Evolutionary conservation across 2,797 vertebrate species (phyloP).

Genomic region (Dromococcyx pavoninus): DNA sequence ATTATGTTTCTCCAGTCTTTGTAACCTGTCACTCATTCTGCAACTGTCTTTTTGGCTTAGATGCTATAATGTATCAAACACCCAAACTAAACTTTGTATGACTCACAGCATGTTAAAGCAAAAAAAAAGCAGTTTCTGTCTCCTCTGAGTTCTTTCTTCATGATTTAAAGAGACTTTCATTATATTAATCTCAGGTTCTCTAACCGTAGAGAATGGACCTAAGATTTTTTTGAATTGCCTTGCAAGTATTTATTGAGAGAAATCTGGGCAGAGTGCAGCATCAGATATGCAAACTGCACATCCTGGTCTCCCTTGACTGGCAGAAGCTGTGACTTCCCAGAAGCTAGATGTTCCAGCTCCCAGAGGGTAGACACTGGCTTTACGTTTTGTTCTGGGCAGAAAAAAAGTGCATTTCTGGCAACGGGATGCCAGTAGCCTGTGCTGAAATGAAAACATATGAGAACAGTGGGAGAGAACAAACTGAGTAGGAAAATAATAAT

Average conservation of each 20-base stretch:
- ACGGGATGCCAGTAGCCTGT: not conserved
- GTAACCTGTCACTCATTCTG: constrained; percentile 12
- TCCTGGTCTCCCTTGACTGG: not conserved
- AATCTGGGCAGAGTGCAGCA: not conserved
- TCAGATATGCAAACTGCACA: not conserved
- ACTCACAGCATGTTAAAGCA: not conserved
- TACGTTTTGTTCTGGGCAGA: not conserved
- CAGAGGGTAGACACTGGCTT: not conserved
- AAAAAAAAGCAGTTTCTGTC: not conserved
- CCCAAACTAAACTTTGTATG: constrained; percentile 23
- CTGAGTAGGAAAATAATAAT: not conserved
- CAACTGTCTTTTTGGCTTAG: constrained; percentile 30
- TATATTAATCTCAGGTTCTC: constrained; percentile 19
- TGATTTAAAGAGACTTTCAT: constrained; percentile 19
- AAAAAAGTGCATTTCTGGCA: not conserved
- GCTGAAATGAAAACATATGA: not conserved
- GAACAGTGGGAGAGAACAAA: not conserved
- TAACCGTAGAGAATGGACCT: not conserved
- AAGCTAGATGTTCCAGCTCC: not conserved
- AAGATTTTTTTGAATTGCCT: constrained; percentile 11
- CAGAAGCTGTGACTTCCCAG: not conserved
- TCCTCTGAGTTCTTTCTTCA: not conserved
- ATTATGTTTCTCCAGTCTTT: constrained; percentile 6
- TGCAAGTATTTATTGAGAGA: constrained; percentile 21
- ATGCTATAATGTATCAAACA: constrained; percentile 23